Conservation (phyloP, 2,797 vertebrate species). For the Anabacerthia variegaticeps region DNA sequence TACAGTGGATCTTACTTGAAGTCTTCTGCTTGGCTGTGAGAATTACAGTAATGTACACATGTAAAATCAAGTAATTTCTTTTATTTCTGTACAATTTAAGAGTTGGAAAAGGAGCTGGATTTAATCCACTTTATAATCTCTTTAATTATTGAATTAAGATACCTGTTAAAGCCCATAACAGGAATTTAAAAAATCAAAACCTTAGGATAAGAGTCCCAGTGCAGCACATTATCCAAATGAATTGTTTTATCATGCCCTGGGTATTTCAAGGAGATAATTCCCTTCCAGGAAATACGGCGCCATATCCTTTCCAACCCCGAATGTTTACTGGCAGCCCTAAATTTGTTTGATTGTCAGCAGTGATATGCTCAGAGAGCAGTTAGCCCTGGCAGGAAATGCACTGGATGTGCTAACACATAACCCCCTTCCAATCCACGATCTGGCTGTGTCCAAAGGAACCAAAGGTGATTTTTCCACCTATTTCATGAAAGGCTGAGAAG, state of each 20-base stretch:
- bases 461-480: not conserved
- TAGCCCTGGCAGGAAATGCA: not conserved
- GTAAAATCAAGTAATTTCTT: not conserved
- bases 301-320: not conserved
- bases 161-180: not conserved
- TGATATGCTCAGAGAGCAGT: not conserved
- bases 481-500: not conserved
- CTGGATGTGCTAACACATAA: accelerated
- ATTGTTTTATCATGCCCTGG: not conserved
- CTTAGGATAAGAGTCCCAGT: not conserved
- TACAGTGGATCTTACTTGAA: not conserved
- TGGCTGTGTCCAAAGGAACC: not conserved
- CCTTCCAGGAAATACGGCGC: not conserved
- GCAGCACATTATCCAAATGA: not conserved
- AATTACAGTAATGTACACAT: not conserved
- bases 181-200: not conserved
- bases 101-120: not conserved
- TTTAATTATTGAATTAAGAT: constrained; percentile 9
- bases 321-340: not conserved
- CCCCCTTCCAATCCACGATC: not conserved
- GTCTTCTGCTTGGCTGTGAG: not conserved
- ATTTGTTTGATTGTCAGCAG: not conserved
- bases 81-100: not conserved
- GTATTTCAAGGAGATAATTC: not conserved
- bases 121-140: not conserved